phyloP scores from a whole-genome alignment of 2,888 invertebrate genomes.

The Caenorhabditis becei region DNA sequence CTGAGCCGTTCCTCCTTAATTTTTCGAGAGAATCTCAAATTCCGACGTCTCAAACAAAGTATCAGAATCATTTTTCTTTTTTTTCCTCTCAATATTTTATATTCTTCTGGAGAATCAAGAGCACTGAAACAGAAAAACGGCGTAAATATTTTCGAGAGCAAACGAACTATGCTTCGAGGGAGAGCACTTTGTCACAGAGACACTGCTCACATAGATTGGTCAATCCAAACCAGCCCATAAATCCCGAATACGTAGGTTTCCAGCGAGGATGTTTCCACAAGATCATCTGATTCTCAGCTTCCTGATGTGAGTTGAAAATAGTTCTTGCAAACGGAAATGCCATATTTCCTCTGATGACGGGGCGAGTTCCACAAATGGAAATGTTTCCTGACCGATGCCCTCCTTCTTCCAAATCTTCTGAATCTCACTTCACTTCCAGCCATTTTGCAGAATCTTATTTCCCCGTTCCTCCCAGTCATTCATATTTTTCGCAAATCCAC shows the following conservation, averaged over 20 bases:
- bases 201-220: too few relatives aligned
- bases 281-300: slow-evolving; percentile 1
- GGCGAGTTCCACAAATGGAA: background rate
- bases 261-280: background rate
- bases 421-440: background rate
- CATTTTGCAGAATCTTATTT: too few relatives aligned
- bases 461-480: too few relatives aligned
- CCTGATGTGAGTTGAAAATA: slow-evolving; percentile 10
- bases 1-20: background rate
- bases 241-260: too few relatives aligned
- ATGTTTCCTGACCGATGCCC: background rate
- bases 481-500: too few relatives aligned
- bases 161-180: too few relatives aligned
- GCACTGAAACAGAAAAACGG: background rate
- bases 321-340: slow-evolving; percentile 17
- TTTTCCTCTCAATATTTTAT: background rate
- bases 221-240: too few relatives aligned
- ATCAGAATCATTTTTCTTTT: background rate
- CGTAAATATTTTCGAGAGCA: background rate
- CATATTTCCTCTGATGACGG: slow-evolving; percentile 35
- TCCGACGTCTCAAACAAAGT: background rate
- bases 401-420: background rate
- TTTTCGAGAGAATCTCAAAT: background rate
- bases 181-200: too few relatives aligned
- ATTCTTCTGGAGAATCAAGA: background rate